A percentile compares a stretch with the other conserved stretches of the same genome.
Evolutionary conservation across 2,888 invertebrate genomes (phyloP).

Genomic region (Altica lythri): DNA sequence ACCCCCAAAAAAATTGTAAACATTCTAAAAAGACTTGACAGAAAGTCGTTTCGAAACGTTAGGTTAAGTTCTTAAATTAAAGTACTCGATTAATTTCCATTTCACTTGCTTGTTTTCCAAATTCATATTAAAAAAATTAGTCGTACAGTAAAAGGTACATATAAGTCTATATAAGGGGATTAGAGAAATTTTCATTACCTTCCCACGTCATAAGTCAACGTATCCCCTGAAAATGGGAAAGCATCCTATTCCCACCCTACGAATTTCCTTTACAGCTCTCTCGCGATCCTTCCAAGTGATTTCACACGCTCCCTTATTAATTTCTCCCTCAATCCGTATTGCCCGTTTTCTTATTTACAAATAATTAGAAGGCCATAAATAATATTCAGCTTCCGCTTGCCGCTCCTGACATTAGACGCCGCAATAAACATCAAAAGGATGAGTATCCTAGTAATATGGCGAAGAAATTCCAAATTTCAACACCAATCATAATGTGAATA

Average conservation of each 20-base stretch:
- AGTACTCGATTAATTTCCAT: too few relatives aligned
- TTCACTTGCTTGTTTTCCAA: too few relatives aligned
- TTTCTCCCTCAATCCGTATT: slow-evolving; percentile 33
- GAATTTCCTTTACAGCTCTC: slow-evolving; percentile 27
- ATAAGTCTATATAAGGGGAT: not conserved
- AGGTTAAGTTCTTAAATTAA: too few relatives aligned
- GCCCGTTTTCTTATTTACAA: slow-evolving; percentile 44
- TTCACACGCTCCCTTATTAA: slow-evolving; percentile 39
- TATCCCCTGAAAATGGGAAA: slow-evolving; percentile 2
- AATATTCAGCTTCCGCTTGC: slow-evolving; percentile 42
- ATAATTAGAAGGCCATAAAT: slow-evolving; percentile 48
- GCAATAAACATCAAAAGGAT: slow-evolving; percentile 49
- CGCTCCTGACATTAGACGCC: slow-evolving; percentile 44
- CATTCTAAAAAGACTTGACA: too few relatives aligned
- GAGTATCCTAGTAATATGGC: too few relatives aligned
- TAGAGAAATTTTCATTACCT: slow-evolving; percentile 17
- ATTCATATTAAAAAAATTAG: not conserved
- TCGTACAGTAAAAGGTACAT: not conserved
- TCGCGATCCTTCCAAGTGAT: slow-evolving; percentile 31
- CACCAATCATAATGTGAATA: too few relatives aligned
- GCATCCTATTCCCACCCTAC: slow-evolving; percentile 10
- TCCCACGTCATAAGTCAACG: slow-evolving; percentile 1
- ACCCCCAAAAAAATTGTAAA: too few relatives aligned
- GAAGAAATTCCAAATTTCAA: too few relatives aligned
- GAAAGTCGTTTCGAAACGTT: too few relatives aligned